Percentiles rank a stretch among this genome's conserved stretches.
phyloP scores from a whole-genome alignment of 2,797 vertebrate species.

The Toxotes lorentzi region DNA sequence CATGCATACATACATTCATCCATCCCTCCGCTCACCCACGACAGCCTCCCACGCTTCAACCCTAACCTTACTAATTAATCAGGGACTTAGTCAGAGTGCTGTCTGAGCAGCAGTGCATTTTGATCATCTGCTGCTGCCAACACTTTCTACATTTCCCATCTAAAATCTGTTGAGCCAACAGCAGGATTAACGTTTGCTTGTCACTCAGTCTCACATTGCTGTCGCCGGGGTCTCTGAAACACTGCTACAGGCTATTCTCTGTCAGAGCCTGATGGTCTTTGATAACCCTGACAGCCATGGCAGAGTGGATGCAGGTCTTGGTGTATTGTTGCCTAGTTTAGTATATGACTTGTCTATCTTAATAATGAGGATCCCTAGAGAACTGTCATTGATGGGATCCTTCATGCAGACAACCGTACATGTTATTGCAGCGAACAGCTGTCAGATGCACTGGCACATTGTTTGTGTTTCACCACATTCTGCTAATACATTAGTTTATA shows the following conservation, averaged over 20 bases:
- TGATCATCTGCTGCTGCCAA: slow-evolving; percentile 66
- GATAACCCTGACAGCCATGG: slow-evolving; percentile 57
- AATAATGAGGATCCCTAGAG: slow-evolving; percentile 52
- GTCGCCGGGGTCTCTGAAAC: slow-evolving; percentile 38
- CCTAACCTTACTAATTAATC: slow-evolving; percentile 71
- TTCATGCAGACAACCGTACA: slow-evolving; percentile 26
- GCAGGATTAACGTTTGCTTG: slow-evolving; percentile 52
- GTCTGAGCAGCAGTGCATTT: slow-evolving; percentile 59
- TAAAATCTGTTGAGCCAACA: slow-evolving; percentile 61
- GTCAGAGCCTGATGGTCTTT: slow-evolving; percentile 52
- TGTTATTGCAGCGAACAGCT: slow-evolving; percentile 45
- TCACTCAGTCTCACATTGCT: slow-evolving; percentile 51
- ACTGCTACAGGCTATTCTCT: slow-evolving; percentile 53
- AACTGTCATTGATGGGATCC: slow-evolving; percentile 18
- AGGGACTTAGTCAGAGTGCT: slow-evolving; percentile 54
- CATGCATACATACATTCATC: slow-evolving; percentile 46
- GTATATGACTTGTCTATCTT: slow-evolving; percentile 48
- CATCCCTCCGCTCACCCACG: slow-evolving; percentile 50
- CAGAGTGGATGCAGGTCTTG: slow-evolving; percentile 36
- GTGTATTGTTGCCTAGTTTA: slow-evolving; percentile 32
- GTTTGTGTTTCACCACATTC: slow-evolving; percentile 28
- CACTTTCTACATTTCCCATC: slow-evolving; percentile 47
- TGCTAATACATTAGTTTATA: slow-evolving; percentile 8
- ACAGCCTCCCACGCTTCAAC: slow-evolving; percentile 59
- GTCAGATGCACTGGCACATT: slow-evolving; percentile 20